phyloP scores from a whole-genome alignment of 2,888 invertebrate species.

The Plutella xylostella region DNA sequence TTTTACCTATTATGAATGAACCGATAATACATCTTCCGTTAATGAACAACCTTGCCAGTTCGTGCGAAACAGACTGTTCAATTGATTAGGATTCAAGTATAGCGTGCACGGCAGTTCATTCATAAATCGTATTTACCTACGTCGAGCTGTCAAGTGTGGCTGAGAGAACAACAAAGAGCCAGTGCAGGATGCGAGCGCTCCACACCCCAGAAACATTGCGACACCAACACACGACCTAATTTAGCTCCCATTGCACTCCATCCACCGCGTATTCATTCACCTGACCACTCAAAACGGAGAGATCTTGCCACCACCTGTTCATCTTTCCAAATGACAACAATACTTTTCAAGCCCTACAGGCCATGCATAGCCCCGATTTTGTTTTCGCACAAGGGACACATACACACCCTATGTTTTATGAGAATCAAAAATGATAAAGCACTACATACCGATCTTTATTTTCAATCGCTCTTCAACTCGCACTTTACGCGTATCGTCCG shows the following conservation, averaged over 20 bases:
- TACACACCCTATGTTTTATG: constrained; percentile 9
- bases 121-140: constrained; percentile 41
- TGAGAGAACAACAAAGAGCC: constrained; percentile 47
- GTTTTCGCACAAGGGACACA: constrained; percentile 2
- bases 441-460: constrained; percentile 91
- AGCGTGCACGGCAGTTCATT: constrained; percentile 31
- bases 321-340: constrained; percentile 47
- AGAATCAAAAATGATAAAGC: constrained; percentile 23
- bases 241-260: background rate
- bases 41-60: background rate
- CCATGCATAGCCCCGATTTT: background rate
- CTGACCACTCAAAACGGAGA: constrained; percentile 29
- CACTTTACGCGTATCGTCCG: constrained; percentile 90
- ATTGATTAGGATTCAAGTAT: constrained; percentile 3
- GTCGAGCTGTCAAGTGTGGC: constrained; percentile 49
- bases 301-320: constrained; percentile 60
- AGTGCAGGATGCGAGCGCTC: background rate
- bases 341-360: constrained; percentile 15
- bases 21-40: too few relatives aligned
- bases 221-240: background rate
- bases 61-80: background rate
- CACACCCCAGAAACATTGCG: background rate
- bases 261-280: constrained; percentile 30
- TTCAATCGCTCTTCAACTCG: constrained; percentile 93
- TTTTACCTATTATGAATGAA: too few relatives aligned